Evolutionary conservation across 2,888 invertebrate species (phyloP), one percentile per base, ranked within the genome.

Genomic region (Alcis repandata): DNA sequence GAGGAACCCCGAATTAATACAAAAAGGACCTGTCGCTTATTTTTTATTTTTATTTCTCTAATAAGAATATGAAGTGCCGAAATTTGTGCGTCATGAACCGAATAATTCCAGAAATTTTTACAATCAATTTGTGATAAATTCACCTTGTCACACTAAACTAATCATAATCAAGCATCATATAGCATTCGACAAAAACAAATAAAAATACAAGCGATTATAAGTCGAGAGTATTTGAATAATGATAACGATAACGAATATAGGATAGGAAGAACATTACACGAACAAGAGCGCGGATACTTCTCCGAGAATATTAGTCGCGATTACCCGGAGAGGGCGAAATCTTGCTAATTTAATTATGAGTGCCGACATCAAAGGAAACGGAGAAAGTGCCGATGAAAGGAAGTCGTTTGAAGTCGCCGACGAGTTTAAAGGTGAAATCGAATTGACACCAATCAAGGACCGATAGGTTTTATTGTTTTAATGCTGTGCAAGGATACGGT

Each of bases 401-500:
- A 61, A 72, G 32, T 22, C 45, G 19, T 58, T 64, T 57, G 64
- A 69, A 38, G 49, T 32, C 27, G 8, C 58, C 32, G 45, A 58
- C 11, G 62, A 62, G 20, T 72, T 69, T 61, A 69, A 67, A 68
- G 69, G 69, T 69, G 46, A 52, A 20, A 60, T 61, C 11, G 46
- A 60, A 58, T 60, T 57, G 20, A 57, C 40, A 46, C 33, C 57
- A 57, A 61, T 66, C 56, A 54, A 20, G 19, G 40, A 9, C 38
- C 41, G 19, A 33, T 56, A 11, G 22, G 10, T 51, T 45, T 60
- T 36, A 59, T 48, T 49, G 15, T 32, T 62, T 57, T 32, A 2
- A 41, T 27, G 6, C 27, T 27, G n/a, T n/a, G n/a, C n/a, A 41
- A n/a, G 19, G 22, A 49, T 45, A 27, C 38, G n/a, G 32, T 48